Evolutionary conservation across 2,797 vertebrate species (phyloP).

Genomic region (Sebastes itinus): DNA sequence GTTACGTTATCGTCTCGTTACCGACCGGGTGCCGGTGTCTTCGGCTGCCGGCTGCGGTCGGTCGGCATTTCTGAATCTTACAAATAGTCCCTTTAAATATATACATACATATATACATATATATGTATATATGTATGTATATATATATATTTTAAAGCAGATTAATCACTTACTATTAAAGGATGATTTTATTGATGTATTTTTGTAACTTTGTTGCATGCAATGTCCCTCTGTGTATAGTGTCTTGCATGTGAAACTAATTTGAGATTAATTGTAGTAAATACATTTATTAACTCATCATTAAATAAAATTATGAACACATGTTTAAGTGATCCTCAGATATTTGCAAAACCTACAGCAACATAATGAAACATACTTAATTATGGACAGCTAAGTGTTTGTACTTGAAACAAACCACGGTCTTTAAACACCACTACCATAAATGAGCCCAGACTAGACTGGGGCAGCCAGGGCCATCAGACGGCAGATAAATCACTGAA

Average conservation of each 20-base stretch:
- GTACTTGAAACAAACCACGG: conserved; percentile 21
- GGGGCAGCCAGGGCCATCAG: conserved; percentile 39
- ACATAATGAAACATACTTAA: not conserved
- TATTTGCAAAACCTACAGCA: conserved; percentile 12
- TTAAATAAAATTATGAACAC: conserved; percentile 2
- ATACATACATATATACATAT: no score
- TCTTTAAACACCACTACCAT: conserved; percentile 18
- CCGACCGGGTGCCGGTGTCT: no score
- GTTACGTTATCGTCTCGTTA: no score
- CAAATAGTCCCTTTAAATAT: no score
- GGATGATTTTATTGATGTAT: not conserved
- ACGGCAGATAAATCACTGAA: conserved; percentile 48
- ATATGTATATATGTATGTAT: no score
- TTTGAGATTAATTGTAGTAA: not conserved
- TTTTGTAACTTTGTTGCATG: not conserved
- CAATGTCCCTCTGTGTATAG: not conserved
- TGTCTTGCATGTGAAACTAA: not conserved
- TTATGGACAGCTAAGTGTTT: conserved; percentile 12
- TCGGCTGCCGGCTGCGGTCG: no score
- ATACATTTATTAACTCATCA: conserved; percentile 3
- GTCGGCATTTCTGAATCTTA: no score
- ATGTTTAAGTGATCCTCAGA: not conserved
- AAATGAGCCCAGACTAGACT: conserved; percentile 31
- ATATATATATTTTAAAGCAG: not conserved
- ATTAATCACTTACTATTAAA: conserved; percentile 11